Evolutionary conservation across 35 echinoderm and acorn worm species (phyloP), one percentile per base, ranked within the genome.

Genomic region (Hemicentrotus pulcherrimus): DNA sequence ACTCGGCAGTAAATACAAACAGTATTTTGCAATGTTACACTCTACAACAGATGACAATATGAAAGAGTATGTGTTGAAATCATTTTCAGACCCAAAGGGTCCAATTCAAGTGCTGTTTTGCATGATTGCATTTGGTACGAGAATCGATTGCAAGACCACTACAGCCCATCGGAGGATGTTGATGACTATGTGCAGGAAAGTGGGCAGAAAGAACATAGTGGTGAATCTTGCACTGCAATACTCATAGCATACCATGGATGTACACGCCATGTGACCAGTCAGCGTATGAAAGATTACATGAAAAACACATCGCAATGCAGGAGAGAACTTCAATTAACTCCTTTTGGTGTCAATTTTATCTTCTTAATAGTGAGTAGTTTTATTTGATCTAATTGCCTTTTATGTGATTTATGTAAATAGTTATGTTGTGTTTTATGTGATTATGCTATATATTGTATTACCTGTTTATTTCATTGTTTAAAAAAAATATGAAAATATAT

Each of bases 71-170:
- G 46, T 93, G 0, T 19, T 55, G 46, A 31, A 48, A 9, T 93
- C 91, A 15, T 93, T 93, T 93, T 31, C 28, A 31, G 91, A 93
- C 9, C 32, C 47, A 15, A 15, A 50, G 0, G 91, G 91, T 45
- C 10, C 9, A 6, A 31, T 93, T 48, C 45, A 31, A 9, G 46
- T 92, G 5, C 24, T 92, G 41, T 92, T 93, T 55, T 47, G 46
- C 46, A 48, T 4, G 45, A 93, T 93, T 19, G 91, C 91, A 18
- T 93, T 93, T 50, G 91, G 91, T 12, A 24, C 55, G 31, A 47
- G 47, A 6, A 93, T 93, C 5, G 46, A 93, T 33, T 93, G 91
- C 9, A 47, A 93, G 47, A 58, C 41, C 91, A 92, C 24, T 92
- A 12, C 91, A 31, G 7, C 4, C 91, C 91, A 15, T n/a, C n/a